Percentiles rank a stretch among this genome's conserved stretches.
These are phyloP conservation scores for Hydrophis major DNA, from an alignment of 2,797 vertebrate genomes.

Conservation along the genomic window DNA sequence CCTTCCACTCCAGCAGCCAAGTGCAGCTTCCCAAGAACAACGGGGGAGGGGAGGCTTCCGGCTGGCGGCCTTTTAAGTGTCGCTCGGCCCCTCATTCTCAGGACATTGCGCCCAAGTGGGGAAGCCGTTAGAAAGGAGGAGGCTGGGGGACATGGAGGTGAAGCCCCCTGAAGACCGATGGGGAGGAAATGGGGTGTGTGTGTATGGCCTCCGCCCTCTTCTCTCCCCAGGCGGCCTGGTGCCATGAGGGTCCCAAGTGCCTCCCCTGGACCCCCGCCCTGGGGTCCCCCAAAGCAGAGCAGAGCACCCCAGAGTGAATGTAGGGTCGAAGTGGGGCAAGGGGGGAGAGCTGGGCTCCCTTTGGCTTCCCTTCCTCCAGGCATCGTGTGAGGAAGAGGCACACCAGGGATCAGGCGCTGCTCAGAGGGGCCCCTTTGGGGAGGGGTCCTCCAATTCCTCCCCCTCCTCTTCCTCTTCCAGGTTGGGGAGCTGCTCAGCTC, in stretches of 20 bases:
- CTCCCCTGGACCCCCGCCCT: background rate
- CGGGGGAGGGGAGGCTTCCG: background rate
- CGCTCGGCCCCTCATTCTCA: background rate
- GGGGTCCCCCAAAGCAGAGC: background rate
- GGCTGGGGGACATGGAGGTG: background rate
- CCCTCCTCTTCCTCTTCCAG: conserved; percentile 58
- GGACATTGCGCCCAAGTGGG: background rate
- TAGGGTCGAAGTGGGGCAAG: background rate
- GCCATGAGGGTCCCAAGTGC: background rate
- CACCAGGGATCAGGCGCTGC: background rate
- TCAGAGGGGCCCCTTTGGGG: background rate
- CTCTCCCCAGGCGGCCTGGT: background rate
- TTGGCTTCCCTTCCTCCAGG: background rate
- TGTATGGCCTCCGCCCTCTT: too few species aligned
- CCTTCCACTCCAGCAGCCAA: too few species aligned
- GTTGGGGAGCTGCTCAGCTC: conserved; percentile 78
- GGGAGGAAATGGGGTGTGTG: background rate
- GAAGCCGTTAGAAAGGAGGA: background rate
- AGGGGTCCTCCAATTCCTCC: background rate
- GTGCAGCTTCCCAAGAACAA: background rate
- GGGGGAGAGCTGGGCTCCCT: background rate
- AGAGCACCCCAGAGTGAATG: background rate
- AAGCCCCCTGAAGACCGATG: background rate
- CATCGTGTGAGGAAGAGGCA: background rate
- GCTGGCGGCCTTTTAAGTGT: background rate